Percentiles rank a stretch among this genome's conserved stretches.
Conservation (phyloP, 2,113 vertebrate species). For the Serilophus lunatus region DNA sequence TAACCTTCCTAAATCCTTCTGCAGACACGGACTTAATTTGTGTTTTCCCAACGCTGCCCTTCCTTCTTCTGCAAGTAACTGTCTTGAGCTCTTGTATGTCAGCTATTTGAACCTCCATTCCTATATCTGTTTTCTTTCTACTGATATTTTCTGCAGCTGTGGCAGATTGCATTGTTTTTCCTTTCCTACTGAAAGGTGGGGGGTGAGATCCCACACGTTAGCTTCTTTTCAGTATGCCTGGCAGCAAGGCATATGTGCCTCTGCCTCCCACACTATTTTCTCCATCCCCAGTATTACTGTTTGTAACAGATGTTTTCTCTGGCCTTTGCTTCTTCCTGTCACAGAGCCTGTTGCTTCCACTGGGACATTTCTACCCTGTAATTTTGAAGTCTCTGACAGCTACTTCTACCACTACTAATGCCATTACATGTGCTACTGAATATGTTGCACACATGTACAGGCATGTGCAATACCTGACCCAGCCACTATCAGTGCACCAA, state of each 20-base stretch:
- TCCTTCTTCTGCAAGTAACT: conserved; percentile 7
- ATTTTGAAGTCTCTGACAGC: background rate
- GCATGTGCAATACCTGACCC: background rate
- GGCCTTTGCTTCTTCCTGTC: conserved; percentile 13
- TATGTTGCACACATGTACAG: background rate
- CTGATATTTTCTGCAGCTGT: conserved; percentile 25
- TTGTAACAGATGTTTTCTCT: conserved; percentile 42
- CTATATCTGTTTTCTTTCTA: background rate
- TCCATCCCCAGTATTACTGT: background rate
- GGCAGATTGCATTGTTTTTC: conserved; percentile 36
- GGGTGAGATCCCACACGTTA: background rate
- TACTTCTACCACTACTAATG: background rate
- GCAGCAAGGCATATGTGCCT: conserved; percentile 5
- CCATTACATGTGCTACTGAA: background rate
- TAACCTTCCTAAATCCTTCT: background rate
- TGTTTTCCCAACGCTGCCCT: background rate
- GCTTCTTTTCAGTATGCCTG: conserved; percentile 8
- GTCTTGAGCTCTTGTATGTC: background rate
- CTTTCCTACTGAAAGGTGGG: background rate
- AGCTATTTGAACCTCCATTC: background rate
- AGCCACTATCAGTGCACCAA: background rate
- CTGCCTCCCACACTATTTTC: background rate
- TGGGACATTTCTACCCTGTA: background rate
- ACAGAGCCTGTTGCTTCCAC: background rate
- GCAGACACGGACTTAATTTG: background rate